A percentile compares a stretch with the other conserved stretches of the same genome.
These are phyloP conservation scores for Conopomorpha cramerella DNA, from an alignment of 1,140 invertebrate genomes.

Conservation along the genomic window DNA sequence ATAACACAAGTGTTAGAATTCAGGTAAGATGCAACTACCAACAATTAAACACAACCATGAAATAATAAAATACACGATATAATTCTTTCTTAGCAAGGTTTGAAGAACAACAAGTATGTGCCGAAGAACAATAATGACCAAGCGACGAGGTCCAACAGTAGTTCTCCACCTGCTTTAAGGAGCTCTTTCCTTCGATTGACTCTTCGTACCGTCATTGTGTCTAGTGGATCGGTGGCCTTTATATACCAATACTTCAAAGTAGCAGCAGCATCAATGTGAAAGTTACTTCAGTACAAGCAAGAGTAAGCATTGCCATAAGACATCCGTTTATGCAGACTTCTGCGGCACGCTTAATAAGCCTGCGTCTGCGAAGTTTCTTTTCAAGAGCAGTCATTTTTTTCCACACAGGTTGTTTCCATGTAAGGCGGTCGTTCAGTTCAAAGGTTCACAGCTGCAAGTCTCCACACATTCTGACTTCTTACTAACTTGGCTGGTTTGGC, in stretches of 20 bases:
- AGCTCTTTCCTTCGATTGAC: constrained; percentile 17
- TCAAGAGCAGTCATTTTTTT: constrained; percentile 22
- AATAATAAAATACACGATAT: too few relatives aligned
- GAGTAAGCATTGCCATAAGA: constrained; percentile 22
- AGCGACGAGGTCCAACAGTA: constrained; percentile 13
- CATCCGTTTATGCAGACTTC: constrained; percentile 26
- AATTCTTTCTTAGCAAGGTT: too few relatives aligned
- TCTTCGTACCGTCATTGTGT: constrained; percentile 19
- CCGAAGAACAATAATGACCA: constrained; percentile 24
- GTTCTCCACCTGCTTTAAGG: constrained; percentile 9
- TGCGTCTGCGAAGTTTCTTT: constrained; percentile 20
- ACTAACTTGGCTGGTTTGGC: constrained; percentile 14
- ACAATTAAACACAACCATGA: too few relatives aligned
- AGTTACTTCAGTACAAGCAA: constrained; percentile 25
- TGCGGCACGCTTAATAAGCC: constrained; percentile 17
- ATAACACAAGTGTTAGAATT: too few relatives aligned
- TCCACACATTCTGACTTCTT: constrained; percentile 19
- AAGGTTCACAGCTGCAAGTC: constrained; percentile 15
- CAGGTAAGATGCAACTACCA: too few relatives aligned
- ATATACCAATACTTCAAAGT: constrained; percentile 9
- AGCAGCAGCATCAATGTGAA: constrained; percentile 20
- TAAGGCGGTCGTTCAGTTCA: neutral
- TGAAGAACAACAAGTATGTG: constrained; percentile 15
- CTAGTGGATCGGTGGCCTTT: too few relatives aligned
- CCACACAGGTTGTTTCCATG: neutral